Base-by-base conservation (phyloP, 2,888 invertebrate genomes). In the Mantis religiosa region DNA sequence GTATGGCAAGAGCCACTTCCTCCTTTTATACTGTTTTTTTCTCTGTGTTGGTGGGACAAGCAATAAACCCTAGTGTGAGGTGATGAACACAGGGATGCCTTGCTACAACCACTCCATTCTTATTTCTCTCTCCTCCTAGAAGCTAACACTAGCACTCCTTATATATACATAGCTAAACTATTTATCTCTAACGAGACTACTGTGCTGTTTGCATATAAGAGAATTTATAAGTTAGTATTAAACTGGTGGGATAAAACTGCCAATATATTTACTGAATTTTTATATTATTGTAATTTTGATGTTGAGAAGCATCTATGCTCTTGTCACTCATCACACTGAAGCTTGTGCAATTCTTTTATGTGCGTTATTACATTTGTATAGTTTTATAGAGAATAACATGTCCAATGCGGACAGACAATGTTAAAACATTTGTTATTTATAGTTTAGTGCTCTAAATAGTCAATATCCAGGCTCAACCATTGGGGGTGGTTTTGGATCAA, bases 331-430 rank as follows among this genome's bases (percentile, higher is more conserved):
- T 41, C 54, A 47, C 84, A 84, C n/a, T 83, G 88, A 84, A 47
- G 88, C 84, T 84, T 84, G 28, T 88, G 84, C 88, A 84, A 28
- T 88, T 88, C 25, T 41, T 83, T 88, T 84, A 54, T 84, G 28
- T 88, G 54, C 54, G 54, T 88, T 30, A 30, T 30, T 88, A 83
- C 83, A 82, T 88, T 87, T 84, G 87, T 87, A 87, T 87, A 87
- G 87, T 87, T 87, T 82, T 34, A 87, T 87, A 87, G 87, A 87
- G 54, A 4, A 71, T 71, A 71, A 71, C 54, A 71, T 20, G 54
- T 71, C 54, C 54, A 20, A 1, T 14, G 54, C 25, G 54, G 54
- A 71, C 54, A 71, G 25, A 71, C 25, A 7, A 71, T 71, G 54
- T 71, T 71, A 71, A 30, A 71, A 71, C 54, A 71, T 71, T 71